A percentile compares a stretch with the other conserved stretches of the same genome.
These are phyloP conservation scores for Cygnus olor DNA, from an alignment of 2,797 vertebrate genomes.

Conservation along the genomic window DNA sequence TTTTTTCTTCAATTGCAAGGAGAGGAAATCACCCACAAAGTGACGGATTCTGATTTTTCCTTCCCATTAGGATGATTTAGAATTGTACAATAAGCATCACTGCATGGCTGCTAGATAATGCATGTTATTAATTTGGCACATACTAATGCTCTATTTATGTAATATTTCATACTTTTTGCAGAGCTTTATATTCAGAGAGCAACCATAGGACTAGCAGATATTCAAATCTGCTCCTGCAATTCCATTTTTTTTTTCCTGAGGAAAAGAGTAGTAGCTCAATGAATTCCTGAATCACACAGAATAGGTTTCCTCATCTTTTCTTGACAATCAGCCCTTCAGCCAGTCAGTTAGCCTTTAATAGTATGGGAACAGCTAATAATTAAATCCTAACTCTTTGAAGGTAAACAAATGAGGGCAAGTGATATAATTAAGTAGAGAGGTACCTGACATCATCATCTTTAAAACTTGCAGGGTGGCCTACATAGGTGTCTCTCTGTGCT, in stretches of 20 bases:
- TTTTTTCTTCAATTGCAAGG: neutral
- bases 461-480: neutral
- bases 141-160: constrained; percentile 30
- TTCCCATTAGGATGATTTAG: constrained; percentile 51
- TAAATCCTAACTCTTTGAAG: neutral
- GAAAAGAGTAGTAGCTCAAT: neutral
- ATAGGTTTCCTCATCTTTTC: neutral
- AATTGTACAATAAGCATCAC: constrained; percentile 30
- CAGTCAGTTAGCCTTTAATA: neutral
- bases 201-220: neutral
- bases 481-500: neutral
- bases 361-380: neutral
- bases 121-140: constrained; percentile 51
- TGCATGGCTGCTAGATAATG: constrained; percentile 48
- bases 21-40: constrained; percentile 22
- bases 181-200: neutral
- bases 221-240: neutral
- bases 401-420: neutral
- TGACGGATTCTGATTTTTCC: constrained; percentile 47
- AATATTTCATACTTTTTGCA: constrained; percentile 25
- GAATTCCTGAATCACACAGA: neutral
- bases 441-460: neutral
- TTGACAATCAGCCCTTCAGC: neutral
- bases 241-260: neutral
- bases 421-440: neutral